Evolutionary conservation across 2,113 vertebrate species (phyloP).

Genomic region (Ondatra zibethicus): DNA sequence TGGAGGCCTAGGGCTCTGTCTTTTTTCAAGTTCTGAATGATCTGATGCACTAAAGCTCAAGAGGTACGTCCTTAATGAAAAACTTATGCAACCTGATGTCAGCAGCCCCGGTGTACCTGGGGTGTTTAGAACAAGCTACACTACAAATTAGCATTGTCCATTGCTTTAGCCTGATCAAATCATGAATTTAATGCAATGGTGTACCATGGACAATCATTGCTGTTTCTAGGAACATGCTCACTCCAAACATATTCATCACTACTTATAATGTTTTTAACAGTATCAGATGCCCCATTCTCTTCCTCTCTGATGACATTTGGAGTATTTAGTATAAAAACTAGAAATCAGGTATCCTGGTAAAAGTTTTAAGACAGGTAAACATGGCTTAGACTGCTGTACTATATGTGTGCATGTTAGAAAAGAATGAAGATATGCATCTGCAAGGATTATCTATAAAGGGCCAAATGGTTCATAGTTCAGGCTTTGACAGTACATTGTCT

Average conservation of each 20-base stretch:
- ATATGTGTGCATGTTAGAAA: background rate
- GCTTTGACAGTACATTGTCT: background rate
- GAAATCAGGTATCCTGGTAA: background rate
- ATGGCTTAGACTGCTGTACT: background rate
- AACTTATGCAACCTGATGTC: background rate
- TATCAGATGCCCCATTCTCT: background rate
- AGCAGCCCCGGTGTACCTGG: background rate
- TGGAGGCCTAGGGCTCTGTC: too few species aligned
- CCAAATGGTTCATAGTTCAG: background rate
- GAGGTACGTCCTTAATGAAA: background rate
- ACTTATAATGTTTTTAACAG: background rate
- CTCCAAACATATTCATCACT: background rate
- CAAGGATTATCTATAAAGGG: background rate
- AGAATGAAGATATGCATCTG: background rate
- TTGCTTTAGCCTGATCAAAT: background rate
- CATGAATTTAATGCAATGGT: background rate
- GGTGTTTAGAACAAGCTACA: background rate
- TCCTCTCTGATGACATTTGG: background rate
- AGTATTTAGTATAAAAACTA: background rate
- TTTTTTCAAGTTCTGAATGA: background rate
- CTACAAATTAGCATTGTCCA: background rate
- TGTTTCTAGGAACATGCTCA: background rate
- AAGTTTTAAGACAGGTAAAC: background rate
- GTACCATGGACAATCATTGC: background rate
- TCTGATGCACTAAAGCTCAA: background rate